phyloP scores from a whole-genome alignment of 2,113 vertebrate species.

The Hydrolagus affinis region DNA sequence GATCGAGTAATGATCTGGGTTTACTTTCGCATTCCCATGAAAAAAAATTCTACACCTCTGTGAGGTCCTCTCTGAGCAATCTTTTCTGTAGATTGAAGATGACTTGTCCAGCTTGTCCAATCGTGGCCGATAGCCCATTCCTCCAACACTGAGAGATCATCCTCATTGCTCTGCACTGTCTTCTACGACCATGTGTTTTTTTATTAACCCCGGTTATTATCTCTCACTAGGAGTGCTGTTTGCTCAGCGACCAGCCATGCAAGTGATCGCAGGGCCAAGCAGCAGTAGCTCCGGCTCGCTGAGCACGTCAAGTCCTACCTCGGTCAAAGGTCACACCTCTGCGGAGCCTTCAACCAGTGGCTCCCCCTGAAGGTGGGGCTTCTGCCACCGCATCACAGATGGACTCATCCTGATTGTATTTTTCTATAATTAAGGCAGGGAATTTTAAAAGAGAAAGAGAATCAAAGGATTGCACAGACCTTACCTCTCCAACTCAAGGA shows the following conservation, averaged over 20 bases:
- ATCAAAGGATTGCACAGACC: conserved; percentile 38
- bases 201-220: background rate
- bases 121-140: too few species aligned
- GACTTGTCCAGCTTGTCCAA: too few species aligned
- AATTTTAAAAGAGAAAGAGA: background rate
- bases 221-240: conserved; percentile 59
- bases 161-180: background rate
- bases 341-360: conserved; percentile 70
- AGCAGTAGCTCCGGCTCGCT: conserved; percentile 53
- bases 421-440: conserved; percentile 26
- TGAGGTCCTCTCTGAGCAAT: too few species aligned
- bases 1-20: too few species aligned
- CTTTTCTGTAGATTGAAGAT: too few species aligned
- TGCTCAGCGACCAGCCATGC: conserved; percentile 66
- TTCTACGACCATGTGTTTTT: too few species aligned
- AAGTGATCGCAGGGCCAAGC: conserved; percentile 57
- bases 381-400: conserved; percentile 2
- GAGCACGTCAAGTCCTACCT: conserved; percentile 64
- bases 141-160: background rate
- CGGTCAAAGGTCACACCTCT: conserved; percentile 61
- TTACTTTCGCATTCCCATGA: too few species aligned
- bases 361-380: conserved; percentile 54
- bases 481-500: conserved; percentile 56
- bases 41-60: too few species aligned
- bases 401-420: conserved; percentile 28